A percentile compares a stretch with the other conserved stretches of the same genome.
These are phyloP conservation scores for Globodera ellingtonae DNA, from an alignment of 1,140 invertebrate genomes.

Conservation along the genomic window DNA sequence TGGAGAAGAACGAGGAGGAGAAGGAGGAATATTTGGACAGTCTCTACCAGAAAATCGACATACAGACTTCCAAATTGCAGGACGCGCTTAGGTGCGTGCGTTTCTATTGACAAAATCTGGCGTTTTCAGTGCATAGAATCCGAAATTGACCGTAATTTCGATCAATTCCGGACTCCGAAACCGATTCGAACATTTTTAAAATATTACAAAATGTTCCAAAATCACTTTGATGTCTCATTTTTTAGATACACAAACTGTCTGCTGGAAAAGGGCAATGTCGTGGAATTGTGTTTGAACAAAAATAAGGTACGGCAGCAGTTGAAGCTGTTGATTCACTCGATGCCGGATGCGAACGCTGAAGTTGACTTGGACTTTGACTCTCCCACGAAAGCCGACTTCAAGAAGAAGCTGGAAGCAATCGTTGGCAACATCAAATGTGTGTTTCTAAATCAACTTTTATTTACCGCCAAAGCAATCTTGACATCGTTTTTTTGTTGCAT, in stretches of 20 bases:
- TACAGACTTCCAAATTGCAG: conserved; percentile 37
- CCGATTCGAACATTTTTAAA: neutral
- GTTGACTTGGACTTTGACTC: conserved; percentile 43
- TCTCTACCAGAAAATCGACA: conserved; percentile 40
- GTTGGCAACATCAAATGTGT: conserved; percentile 36
- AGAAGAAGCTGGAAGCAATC: conserved; percentile 36
- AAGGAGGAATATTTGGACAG: conserved; percentile 39
- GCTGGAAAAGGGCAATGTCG: conserved; percentile 37
- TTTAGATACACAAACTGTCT: conserved; percentile 40
- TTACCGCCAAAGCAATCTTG: neutral
- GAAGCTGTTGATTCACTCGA: conserved; percentile 26
- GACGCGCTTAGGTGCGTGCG: conserved; percentile 30
- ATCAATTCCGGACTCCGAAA: no score
- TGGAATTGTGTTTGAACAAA: conserved; percentile 37
- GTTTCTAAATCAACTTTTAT: conserved; percentile 14
- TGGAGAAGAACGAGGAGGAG: conserved; percentile 42
- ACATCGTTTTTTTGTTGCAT: neutral
- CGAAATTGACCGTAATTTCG: no score
- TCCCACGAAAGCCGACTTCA: conserved; percentile 26
- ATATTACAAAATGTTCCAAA: neutral
- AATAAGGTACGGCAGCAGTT: conserved; percentile 42
- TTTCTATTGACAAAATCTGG: neutral
- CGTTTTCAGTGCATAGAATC: no score
- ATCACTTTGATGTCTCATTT: no score
- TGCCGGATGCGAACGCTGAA: conserved; percentile 40